These are phyloP conservation scores for Phoxinus phoxinus DNA, from an alignment of 2,113 vertebrate genomes.

Conservation along the genomic window DNA sequence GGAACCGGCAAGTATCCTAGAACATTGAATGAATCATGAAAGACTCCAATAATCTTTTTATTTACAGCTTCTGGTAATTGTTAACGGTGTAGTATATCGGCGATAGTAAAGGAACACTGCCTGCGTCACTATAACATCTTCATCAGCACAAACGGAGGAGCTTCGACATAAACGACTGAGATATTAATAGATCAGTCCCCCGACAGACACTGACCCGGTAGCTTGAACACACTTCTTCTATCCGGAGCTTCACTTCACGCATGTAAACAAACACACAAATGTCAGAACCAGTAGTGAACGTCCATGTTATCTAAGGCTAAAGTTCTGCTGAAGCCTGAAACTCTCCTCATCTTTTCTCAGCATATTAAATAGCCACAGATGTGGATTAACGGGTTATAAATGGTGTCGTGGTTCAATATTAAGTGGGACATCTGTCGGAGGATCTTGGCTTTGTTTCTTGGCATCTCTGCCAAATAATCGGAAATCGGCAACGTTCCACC, in stretches of 20 bases:
- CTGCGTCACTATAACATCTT: not conserved
- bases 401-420: not conserved
- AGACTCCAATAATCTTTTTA: too few species aligned
- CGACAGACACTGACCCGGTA: not conserved
- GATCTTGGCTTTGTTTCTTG: not conserved
- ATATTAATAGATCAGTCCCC: not conserved
- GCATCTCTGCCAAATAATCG: not conserved
- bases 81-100: too few species aligned
- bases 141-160: not conserved
- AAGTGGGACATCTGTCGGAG: constrained; percentile 16
- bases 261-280: not conserved
- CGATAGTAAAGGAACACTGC: not conserved
- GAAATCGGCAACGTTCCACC: not conserved
- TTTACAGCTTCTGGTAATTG: too few species aligned
- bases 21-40: too few species aligned
- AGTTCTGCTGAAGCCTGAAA: not conserved
- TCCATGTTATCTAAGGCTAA: not conserved
- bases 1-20: too few species aligned
- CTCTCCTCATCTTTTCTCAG: not conserved
- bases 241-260: not conserved
- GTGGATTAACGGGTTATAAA: constrained; percentile 14
- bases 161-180: not conserved
- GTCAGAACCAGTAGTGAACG: not conserved
- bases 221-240: not conserved
- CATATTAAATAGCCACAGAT: constrained; percentile 25